Evolutionary conservation across 2,888 invertebrate species (phyloP).

Genomic region (Xanthia icteritia): DNA sequence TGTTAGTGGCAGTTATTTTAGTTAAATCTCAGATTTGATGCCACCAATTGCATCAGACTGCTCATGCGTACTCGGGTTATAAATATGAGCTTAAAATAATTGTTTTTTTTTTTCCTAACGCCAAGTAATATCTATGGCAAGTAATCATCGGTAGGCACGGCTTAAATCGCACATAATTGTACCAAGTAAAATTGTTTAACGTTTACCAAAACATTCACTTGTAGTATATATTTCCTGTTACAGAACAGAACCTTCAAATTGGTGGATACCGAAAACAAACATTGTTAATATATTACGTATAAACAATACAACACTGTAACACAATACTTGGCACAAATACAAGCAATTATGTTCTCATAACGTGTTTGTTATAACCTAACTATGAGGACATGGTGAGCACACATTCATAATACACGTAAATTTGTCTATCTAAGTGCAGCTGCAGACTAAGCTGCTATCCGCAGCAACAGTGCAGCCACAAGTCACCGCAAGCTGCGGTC

Average conservation of each 20-base stretch:
- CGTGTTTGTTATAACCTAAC: constrained; percentile 59
- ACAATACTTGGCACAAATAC: constrained; percentile 56
- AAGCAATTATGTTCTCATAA: constrained; percentile 59
- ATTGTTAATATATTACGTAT: constrained; percentile 46
- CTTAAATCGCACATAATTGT: constrained; percentile 7
- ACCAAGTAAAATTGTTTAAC: not conserved
- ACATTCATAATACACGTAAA: not conserved
- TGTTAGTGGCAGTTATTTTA: not conserved
- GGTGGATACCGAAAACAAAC: constrained; percentile 38
- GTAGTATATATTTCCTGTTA: constrained; percentile 11
- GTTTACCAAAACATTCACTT: constrained; percentile 25
- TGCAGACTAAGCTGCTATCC: constrained; percentile 48
- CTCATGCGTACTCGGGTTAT: not conserved
- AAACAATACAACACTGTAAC: constrained; percentile 51
- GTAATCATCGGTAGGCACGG: not conserved
- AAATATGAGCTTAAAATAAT: not conserved
- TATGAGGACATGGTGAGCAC: constrained; percentile 35
- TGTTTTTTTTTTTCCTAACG: not conserved
- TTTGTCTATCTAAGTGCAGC: constrained; percentile 44
- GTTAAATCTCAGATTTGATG: constrained; percentile 1
- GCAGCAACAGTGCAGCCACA: constrained; percentile 27
- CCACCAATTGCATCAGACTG: not conserved
- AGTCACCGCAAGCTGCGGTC: constrained; percentile 56
- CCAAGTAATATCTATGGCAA: not conserved
- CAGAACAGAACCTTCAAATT: constrained; percentile 23